A percentile compares a stretch with the other conserved stretches of the same genome.
These are phyloP conservation scores for Hirtodrosophila alboralis DNA, from an alignment of 2,888 invertebrate genomes.

Conservation along the genomic window DNA sequence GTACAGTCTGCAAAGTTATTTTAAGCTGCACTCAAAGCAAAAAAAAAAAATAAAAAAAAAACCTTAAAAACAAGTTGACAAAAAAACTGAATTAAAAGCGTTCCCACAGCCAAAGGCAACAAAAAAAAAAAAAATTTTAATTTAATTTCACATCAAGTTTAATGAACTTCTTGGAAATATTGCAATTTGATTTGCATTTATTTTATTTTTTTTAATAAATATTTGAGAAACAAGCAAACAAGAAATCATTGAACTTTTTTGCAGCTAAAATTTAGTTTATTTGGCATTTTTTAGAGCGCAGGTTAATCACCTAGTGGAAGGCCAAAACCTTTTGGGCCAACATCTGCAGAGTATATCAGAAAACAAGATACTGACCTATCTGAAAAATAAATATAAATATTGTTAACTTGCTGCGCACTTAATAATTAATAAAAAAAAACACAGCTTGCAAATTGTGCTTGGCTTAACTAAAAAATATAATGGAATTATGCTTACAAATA, in stretches of 20 bases:
- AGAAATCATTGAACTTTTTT: constrained; percentile 59
- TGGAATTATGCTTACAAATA: constrained; percentile 1
- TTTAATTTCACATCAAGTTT: too few species aligned
- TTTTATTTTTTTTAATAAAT: too few species aligned
- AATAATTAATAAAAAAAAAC: constrained; percentile 40
- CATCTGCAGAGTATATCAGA: constrained; percentile 29
- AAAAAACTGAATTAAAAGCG: constrained; percentile 1
- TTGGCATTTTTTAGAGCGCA: constrained; percentile 14
- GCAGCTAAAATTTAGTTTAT: constrained; percentile 19
- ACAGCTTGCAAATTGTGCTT: constrained; percentile 48
- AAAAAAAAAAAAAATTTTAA: constrained; percentile 26
- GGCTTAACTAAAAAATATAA: constrained; percentile 23
- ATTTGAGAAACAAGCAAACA: constrained; percentile 18
- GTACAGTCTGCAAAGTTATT: neutral
- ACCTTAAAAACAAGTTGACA: constrained; percentile 3
- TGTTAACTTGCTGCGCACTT: constrained; percentile 52
- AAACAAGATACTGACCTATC: constrained; percentile 64
- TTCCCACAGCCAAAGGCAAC: constrained; percentile 30
- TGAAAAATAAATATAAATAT: constrained; percentile 50
- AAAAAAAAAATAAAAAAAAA: too few species aligned
- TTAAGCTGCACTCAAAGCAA: constrained; percentile 2
- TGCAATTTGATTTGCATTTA: constrained; percentile 48
- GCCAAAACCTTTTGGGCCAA: constrained; percentile 25
- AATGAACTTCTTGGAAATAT: constrained; percentile 62
- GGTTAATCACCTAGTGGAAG: constrained; percentile 37